Conservation (phyloP, 2,113 vertebrate genomes). For the Cheirogaleus medius region DNA sequence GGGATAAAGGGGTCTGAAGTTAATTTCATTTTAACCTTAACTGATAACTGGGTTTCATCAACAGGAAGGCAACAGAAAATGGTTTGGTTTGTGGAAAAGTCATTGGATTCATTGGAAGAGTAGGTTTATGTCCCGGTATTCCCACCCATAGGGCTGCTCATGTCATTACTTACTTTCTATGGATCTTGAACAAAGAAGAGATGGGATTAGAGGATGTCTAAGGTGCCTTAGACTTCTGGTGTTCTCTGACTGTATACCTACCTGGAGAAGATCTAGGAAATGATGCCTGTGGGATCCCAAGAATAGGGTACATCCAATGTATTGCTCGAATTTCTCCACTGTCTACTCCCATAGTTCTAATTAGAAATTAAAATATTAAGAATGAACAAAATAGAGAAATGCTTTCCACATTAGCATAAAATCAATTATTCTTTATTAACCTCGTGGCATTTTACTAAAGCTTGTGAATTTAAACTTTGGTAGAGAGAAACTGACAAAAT, state of each 20-base stretch:
- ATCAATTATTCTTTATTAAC: constrained; percentile 14
- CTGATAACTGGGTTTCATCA: neutral
- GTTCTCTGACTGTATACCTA: constrained; percentile 62
- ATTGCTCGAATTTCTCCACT: constrained; percentile 73
- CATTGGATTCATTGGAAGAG: neutral
- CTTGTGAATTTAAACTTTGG: constrained; percentile 14
- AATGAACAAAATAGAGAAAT: neutral
- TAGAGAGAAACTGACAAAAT: neutral
- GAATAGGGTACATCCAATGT: constrained; percentile 87
- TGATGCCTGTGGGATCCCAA: constrained; percentile 84
- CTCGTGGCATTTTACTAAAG: neutral
- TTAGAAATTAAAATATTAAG: constrained; percentile 65
- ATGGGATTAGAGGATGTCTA: neutral
- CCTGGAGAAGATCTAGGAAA: constrained; percentile 75
- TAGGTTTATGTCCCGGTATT: neutral
- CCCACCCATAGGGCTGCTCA: neutral
- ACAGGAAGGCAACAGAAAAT: neutral
- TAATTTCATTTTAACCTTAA: constrained; percentile 11
- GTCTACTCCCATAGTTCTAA: constrained; percentile 62
- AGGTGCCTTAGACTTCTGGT: neutral
- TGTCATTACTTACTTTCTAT: neutral
- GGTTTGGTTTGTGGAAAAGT: neutral
- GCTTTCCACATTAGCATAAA: neutral
- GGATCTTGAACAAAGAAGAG: neutral
- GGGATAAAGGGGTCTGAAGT: neutral